Base-by-base conservation (phyloP, 2,888 invertebrate genomes). In the Cephus rjabovi region DNA sequence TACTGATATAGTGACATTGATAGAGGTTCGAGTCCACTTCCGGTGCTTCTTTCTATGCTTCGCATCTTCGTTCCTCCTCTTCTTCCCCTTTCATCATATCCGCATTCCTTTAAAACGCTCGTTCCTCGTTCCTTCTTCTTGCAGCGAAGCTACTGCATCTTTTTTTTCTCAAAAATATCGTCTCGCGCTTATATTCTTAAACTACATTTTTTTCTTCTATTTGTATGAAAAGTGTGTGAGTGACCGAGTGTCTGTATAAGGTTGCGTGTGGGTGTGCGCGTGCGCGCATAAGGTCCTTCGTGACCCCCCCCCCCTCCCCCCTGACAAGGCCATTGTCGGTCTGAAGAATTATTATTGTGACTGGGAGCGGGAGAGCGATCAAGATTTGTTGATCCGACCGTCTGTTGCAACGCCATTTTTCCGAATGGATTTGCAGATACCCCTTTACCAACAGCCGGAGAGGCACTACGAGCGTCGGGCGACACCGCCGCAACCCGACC, bases 401-500 rank as follows among this genome's bases (percentile, higher is more conserved):
- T 23, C 56, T 56, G 56, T 56, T 56, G 56, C 56, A 56, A 56
- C 56, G 56, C 56, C 90, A 90, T 90, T 87, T 87, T 90, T 90
- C 87, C 89, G 88, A 90, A 89, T 91, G 91, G 91, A 89, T 91
- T 91, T 91, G 92, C 93, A 93, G 94, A 93, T 94, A 91, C 94
- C 94, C 92, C 93, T 93, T 93, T 93, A 93, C 92, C 93, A 93
- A 93, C 93, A 93, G 92, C 93, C 93, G 91, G 92, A 93, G 92
- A 93, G 93, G 89, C 93, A 91, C 91, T 91, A 91, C 91, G 91
- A 91, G 91, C 90, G 91, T 86, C 90, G 91, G 90, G 90, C 91
- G 87, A 91, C 91, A 88, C 91, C 91, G 90, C 90, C 91, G 90
- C 89, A 91, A 91, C 91, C 91, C 90, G 91, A 91, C 90, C 90